These are phyloP conservation scores for Corythornis leucogaster DNA, from an alignment of 2,797 vertebrate genomes.

Conservation along the genomic window DNA sequence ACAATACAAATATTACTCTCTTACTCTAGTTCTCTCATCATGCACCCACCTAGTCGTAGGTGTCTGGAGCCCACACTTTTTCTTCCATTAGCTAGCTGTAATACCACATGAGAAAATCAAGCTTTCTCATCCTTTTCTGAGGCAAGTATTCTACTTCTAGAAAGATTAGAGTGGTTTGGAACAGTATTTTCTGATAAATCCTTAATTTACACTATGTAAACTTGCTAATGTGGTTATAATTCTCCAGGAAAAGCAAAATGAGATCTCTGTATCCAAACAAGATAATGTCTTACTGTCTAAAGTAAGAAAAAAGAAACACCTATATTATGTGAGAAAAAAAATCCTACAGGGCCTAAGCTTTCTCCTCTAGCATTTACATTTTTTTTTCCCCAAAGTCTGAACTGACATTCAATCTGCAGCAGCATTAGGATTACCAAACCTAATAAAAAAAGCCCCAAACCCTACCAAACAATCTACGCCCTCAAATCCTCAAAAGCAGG, in stretches of 20 bases:
- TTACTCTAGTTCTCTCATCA: not conserved
- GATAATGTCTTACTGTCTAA: not conserved
- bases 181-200: not conserved
- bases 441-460: not conserved
- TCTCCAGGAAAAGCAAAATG: not conserved
- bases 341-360: not conserved
- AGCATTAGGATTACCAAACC: not conserved
- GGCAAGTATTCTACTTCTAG: not conserved
- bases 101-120: not conserved
- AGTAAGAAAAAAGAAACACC: not conserved
- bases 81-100: not conserved
- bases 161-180: not conserved
- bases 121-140: not conserved
- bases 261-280: not conserved
- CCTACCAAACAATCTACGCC: not conserved
- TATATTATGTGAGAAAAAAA: not conserved
- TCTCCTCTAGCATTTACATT: not conserved
- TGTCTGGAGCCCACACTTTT: not conserved
- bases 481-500: not conserved
- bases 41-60: rapidly evolving
- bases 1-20: not conserved
- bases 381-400: not conserved
- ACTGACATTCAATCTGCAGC: not conserved
- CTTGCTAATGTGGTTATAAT: not conserved
- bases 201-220: not conserved